These are phyloP conservation scores for Ectemnius continuus DNA, from an alignment of 2,888 invertebrate genomes.

Conservation along the genomic window DNA sequence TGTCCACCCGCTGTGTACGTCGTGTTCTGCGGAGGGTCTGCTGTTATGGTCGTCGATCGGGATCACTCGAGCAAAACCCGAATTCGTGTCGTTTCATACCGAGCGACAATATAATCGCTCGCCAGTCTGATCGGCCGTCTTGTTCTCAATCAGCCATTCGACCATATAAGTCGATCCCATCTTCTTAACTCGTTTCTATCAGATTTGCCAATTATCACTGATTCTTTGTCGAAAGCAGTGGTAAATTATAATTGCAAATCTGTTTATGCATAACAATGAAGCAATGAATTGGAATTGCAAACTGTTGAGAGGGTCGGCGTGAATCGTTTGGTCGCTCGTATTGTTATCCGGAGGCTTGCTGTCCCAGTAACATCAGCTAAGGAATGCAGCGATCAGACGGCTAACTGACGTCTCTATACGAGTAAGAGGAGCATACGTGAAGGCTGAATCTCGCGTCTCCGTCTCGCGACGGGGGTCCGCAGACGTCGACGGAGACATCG, in stretches of 20 bases:
- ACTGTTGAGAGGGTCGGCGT: too few species aligned
- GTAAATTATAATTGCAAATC: too few species aligned
- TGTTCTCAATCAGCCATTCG: slow-evolving; percentile 44
- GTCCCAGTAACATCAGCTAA: too few species aligned
- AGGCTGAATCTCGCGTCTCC: slow-evolving; percentile 35
- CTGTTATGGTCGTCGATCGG: too few species aligned
- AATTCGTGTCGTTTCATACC: slow-evolving; percentile 38
- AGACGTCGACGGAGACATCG: slow-evolving; percentile 75
- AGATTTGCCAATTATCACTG: slow-evolving; percentile 18
- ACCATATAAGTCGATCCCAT: slow-evolving; percentile 28
- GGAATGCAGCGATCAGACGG: slow-evolving; percentile 62
- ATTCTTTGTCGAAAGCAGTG: too few species aligned
- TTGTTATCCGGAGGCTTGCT: too few species aligned
- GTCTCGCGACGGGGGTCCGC: slow-evolving; percentile 72
- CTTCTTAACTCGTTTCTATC: slow-evolving; percentile 15
- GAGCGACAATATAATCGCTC: slow-evolving; percentile 43
- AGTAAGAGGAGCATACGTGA: slow-evolving; percentile 68
- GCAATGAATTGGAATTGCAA: too few species aligned
- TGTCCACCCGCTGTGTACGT: slow-evolving; percentile 30
- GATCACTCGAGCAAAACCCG: slow-evolving; percentile 9
- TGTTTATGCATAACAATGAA: too few species aligned
- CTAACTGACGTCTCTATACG: slow-evolving; percentile 75
- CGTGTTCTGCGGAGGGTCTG: slow-evolving; percentile 4
- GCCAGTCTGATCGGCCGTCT: slow-evolving; percentile 38
- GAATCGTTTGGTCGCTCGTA: too few species aligned